A percentile compares a stretch with the other conserved stretches of the same genome.
Conservation (phyloP, 2,888 invertebrate species). For the Epirrhoe tristata region DNA sequence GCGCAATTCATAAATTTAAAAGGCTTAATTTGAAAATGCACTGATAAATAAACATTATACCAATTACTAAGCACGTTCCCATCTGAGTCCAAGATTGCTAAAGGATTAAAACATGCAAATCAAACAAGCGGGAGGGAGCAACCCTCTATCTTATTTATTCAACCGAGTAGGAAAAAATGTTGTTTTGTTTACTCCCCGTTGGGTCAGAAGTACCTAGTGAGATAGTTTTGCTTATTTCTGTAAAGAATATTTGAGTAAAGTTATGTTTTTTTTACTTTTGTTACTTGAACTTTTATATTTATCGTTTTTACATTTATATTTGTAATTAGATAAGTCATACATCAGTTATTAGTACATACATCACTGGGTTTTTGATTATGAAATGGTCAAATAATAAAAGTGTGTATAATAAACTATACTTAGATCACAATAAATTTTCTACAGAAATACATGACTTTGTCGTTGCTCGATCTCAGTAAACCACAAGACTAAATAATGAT, state of each 20-base stretch:
- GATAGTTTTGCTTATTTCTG: slow-evolving; percentile 73
- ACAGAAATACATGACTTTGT: not conserved
- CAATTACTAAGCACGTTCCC: slow-evolving; percentile 53
- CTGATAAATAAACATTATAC: slow-evolving; percentile 47
- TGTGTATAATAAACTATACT: not conserved
- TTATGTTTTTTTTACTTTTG: slow-evolving; percentile 41
- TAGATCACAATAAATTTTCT: not conserved
- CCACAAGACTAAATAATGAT: slow-evolving; percentile 6
- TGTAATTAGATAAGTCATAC: too few species aligned
- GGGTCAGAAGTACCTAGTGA: slow-evolving; percentile 60
- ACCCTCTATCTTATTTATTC: slow-evolving; percentile 83
- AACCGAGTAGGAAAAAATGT: slow-evolving; percentile 80
- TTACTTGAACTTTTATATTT: too few species aligned
- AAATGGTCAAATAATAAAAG: slow-evolving; percentile 30
- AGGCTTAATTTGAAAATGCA: slow-evolving; percentile 34
- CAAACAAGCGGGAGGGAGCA: slow-evolving; percentile 76
- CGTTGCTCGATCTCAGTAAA: not conserved
- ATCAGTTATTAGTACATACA: too few species aligned
- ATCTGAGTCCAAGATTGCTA: slow-evolving; percentile 68
- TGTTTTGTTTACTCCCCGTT: slow-evolving; percentile 80
- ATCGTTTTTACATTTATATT: too few species aligned
- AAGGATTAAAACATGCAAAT: slow-evolving; percentile 85
- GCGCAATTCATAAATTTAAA: slow-evolving; percentile 17
- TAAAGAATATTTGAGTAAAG: slow-evolving; percentile 40
- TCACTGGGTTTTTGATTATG: too few species aligned